A percentile compares a stretch with the other conserved stretches of the same genome.
phyloP scores from a whole-genome alignment of 2,888 invertebrate genomes.

The Leucophora obtusa region DNA sequence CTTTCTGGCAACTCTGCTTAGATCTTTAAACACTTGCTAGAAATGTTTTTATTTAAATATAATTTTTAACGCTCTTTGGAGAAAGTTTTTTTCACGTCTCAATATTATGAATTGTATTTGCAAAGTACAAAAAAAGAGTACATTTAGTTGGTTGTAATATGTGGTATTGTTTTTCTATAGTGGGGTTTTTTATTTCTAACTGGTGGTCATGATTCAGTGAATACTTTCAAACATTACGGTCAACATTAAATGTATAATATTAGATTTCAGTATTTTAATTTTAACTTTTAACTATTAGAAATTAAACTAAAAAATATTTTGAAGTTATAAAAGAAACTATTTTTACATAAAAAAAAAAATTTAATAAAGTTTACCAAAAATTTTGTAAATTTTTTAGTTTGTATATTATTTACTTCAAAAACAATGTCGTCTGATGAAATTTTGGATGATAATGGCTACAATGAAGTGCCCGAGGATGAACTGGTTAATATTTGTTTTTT shows the following conservation, averaged over 20 bases:
- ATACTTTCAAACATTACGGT: conserved; percentile 57
- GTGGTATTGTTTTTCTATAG: conserved; percentile 37
- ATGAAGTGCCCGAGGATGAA: conserved; percentile 60
- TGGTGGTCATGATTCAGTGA: conserved; percentile 63
- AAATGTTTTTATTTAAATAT: conserved; percentile 22
- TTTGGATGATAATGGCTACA: conserved; percentile 58
- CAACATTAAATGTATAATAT: conserved; percentile 31
- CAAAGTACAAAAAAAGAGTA: conserved; percentile 13
- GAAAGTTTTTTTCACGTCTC: conserved; percentile 54
- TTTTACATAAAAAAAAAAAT: background rate
- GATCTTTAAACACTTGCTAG: conserved; percentile 48
- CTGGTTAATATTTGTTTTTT: conserved; percentile 50
- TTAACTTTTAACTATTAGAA: background rate
- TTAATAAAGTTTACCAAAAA: background rate
- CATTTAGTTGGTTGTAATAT: conserved; percentile 22
- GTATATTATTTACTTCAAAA: background rate
- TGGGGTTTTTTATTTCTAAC: conserved; percentile 55
- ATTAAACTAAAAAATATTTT: conserved; percentile 3
- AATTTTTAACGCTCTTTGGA: conserved; percentile 41
- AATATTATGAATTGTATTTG: conserved; percentile 8
- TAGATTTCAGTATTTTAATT: conserved; percentile 38
- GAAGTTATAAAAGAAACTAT: background rate
- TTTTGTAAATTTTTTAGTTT: conserved; percentile 7
- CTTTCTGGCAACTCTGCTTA: conserved; percentile 24
- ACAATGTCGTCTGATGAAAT: conserved; percentile 54